phyloP scores from a whole-genome alignment of 2,888 invertebrate species.

The Thysanoteuthis rhombus region DNA sequence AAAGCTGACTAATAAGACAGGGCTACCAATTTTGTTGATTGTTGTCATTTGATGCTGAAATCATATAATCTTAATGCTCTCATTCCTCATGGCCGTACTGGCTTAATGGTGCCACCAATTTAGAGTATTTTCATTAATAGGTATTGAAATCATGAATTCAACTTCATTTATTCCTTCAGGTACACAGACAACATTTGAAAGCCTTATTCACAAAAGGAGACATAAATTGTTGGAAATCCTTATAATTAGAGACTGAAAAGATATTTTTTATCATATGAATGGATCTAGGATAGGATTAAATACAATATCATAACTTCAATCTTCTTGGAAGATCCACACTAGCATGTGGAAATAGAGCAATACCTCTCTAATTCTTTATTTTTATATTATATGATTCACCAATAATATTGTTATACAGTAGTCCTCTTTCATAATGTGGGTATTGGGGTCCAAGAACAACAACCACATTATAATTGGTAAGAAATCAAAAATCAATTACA shows the following conservation, averaged over 20 bases:
- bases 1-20: neutral
- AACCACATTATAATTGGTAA: no score
- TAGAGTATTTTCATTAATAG: neutral
- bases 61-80: neutral
- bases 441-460: no score
- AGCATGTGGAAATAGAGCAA: no score
- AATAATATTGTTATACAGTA: no score
- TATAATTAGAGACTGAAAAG: neutral
- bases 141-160: constrained; percentile 12
- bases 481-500: no score
- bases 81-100: neutral
- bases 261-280: neutral
- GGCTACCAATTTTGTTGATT: neutral
- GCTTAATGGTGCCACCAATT: neutral
- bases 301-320: neutral
- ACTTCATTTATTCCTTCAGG: neutral
- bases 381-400: no score
- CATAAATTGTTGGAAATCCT: neutral
- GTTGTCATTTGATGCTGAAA: neutral
- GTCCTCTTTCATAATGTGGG: no score
- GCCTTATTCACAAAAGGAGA: neutral
- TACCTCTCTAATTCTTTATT: no score
- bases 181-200: neutral
- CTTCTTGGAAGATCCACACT: no score
- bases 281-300: neutral